phyloP scores from a whole-genome alignment of 2,113 vertebrate genomes.

The Trinectes maculatus region DNA sequence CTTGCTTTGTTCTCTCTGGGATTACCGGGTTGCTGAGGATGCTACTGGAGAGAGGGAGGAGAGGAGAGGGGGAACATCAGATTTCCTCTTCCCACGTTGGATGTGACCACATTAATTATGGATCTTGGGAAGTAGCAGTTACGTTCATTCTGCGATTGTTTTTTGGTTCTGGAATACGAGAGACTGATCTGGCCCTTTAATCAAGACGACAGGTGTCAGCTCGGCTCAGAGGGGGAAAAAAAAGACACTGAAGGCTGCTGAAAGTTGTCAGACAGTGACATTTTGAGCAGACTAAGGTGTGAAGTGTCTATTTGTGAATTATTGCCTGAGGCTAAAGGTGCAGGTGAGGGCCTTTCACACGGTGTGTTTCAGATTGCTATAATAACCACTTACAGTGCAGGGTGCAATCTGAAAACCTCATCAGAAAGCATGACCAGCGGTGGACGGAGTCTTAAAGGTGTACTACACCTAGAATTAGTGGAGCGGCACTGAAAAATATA shows the following conservation, averaged over 20 bases:
- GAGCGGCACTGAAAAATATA: background rate
- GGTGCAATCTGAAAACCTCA: background rate
- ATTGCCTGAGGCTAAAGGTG: constrained; percentile 45
- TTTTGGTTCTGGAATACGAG: constrained; percentile 71
- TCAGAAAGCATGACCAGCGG: background rate
- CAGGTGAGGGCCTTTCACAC: constrained; percentile 27
- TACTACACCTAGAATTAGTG: background rate
- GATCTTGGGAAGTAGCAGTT: constrained; percentile 59
- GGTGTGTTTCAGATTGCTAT: constrained; percentile 2
- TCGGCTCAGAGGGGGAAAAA: constrained; percentile 27
- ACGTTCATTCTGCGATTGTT: constrained; percentile 64
- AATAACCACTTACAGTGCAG: constrained; percentile 3
- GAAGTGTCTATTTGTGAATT: constrained; percentile 59
- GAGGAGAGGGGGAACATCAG: constrained; percentile 58
- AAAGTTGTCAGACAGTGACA: constrained; percentile 70
- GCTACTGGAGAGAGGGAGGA: constrained; percentile 21
- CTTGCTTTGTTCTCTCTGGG: constrained; percentile 72
- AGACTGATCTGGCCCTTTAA: constrained; percentile 70
- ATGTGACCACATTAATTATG: constrained; percentile 82
- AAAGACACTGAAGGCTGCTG: constrained; percentile 63
- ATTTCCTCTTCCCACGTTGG: constrained; percentile 66
- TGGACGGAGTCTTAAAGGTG: background rate
- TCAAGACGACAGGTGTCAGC: constrained; percentile 74
- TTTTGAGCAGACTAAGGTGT: constrained; percentile 61
- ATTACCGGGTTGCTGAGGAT: constrained; percentile 75